Evolutionary conservation across 2,113 vertebrate genomes (phyloP), one percentile per base, ranked within the genome.

Genomic region (Labeo rohita): DNA sequence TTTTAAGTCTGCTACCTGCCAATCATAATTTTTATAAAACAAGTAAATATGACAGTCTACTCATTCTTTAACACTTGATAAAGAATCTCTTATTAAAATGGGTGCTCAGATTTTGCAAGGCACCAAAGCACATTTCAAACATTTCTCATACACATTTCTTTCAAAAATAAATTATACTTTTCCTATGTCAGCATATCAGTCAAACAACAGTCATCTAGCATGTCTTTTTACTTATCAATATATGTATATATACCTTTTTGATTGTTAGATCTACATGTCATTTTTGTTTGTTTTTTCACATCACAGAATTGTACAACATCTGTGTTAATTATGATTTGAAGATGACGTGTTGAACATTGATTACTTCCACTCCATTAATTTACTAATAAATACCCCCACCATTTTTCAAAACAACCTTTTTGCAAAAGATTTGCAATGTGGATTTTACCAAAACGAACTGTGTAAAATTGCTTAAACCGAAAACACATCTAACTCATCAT

Each of bases 401-500:
- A 9, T 4, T 70, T 15, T 13, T 39, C 36, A 61, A 61, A 59
- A 23, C 54, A 45, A 3, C 18, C 8, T 79, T 36, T 45, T n/a
- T 1, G 11, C 21, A 45, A 43, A 43, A 80, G 3, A 43, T 80
- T 45, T 80, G 54, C 28, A n/a, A 45, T 15, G 18, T 45, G 18
- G 76, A 78, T 78, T 54, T 56, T 36, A 56, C 34, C 16, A 43
- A 79, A 39, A 45, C 18, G 0, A 79, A 79, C 15, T n/a, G 54
- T 79, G 54, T 23, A 79, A 79, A 79, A 59, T 59, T 43, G 18
- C 18, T 34, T 43, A n/a, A 59, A 59, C 52, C 10, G 6, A 59
- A 79, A 79, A 61, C 76, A 78, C 3, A 61, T 61, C 77, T 45
- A 79, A 23, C 36, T 61, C 77, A 16, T 79, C 34, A 45, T 79